These are phyloP conservation scores for Pelagia noctiluca DNA, from an alignment of 30 jellyfish, hydroid and myxozoan species.

Conservation along the genomic window DNA sequence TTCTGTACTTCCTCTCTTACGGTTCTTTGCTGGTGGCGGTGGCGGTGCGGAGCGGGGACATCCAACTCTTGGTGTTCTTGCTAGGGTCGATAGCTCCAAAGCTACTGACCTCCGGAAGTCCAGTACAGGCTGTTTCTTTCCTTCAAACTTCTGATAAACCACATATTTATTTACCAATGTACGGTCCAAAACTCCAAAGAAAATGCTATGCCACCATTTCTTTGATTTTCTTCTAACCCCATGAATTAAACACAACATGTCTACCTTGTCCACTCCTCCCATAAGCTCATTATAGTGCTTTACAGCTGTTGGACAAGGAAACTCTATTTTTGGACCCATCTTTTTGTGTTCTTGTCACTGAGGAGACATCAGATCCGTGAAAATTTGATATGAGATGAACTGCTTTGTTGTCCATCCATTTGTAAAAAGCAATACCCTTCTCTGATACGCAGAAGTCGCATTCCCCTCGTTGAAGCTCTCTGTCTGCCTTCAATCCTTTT, in stretches of 20 bases:
- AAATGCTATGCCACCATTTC: slow-evolving; percentile 84
- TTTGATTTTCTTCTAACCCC: slow-evolving; percentile 62
- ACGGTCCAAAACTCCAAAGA: slow-evolving; percentile 70
- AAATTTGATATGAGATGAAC: slow-evolving; percentile 70
- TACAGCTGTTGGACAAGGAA: slow-evolving; percentile 52
- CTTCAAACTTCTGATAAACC: slow-evolving; percentile 55
- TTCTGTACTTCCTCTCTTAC: slow-evolving; percentile 48
- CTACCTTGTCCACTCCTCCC: slow-evolving; percentile 87
- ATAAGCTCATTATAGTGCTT: slow-evolving; percentile 50
- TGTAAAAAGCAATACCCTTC: slow-evolving; percentile 40
- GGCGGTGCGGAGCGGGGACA: slow-evolving; percentile 51
- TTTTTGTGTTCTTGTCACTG: slow-evolving; percentile 51
- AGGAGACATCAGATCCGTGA: slow-evolving; percentile 62
- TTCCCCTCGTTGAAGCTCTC: slow-evolving; percentile 69
- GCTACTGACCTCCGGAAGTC: slow-evolving; percentile 73
- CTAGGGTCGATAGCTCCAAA: slow-evolving; percentile 63
- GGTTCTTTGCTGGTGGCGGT: slow-evolving; percentile 26
- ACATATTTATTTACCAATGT: slow-evolving; percentile 69
- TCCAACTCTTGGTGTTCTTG: slow-evolving; percentile 79
- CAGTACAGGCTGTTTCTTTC: slow-evolving; percentile 25
- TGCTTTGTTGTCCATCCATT: slow-evolving; percentile 78
- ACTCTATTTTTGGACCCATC: slow-evolving; percentile 22
- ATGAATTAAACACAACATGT: slow-evolving; percentile 67
- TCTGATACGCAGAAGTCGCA: slow-evolving; percentile 57
- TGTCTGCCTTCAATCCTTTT: slow-evolving; percentile 56